Evolutionary conservation across 2,888 invertebrate genomes (phyloP).

Genomic region (Odontothrips loti): DNA sequence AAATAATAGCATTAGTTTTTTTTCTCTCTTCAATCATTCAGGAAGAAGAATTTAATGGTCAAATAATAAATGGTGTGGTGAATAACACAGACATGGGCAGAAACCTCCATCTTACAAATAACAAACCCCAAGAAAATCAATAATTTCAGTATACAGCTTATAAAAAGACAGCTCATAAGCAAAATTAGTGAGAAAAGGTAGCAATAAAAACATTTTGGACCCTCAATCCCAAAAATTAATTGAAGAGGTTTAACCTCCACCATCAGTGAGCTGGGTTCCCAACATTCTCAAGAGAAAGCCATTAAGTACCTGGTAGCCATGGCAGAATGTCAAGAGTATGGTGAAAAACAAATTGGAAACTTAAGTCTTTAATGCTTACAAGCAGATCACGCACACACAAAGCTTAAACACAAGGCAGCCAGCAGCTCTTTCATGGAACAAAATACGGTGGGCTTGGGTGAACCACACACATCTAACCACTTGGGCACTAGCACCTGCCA

Average conservation of each 20-base stretch:
- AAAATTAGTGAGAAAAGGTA: too few relatives aligned
- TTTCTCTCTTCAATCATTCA: too few relatives aligned
- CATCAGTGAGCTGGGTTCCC: not conserved
- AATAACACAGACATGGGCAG: too few relatives aligned
- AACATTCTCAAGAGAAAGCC: constrained; percentile 15
- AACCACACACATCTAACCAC: not conserved
- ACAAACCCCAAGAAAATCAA: too few relatives aligned
- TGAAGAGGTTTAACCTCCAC: constrained; percentile 7
- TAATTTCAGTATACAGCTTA: too few relatives aligned
- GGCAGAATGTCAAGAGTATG: not conserved
- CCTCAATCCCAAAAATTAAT: not conserved
- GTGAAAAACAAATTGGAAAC: not conserved
- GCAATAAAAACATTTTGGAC: too few relatives aligned
- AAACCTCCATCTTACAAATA: too few relatives aligned
- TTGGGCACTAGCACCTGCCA: not conserved
- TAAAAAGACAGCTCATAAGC: too few relatives aligned
- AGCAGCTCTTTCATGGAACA: constrained; percentile 3
- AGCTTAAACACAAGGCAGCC: not conserved
- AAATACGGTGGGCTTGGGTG: not conserved
- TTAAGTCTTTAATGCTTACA: not conserved
- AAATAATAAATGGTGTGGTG: too few relatives aligned
- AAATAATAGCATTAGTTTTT: too few relatives aligned
- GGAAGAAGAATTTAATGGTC: too few relatives aligned
- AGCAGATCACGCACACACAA: not conserved
- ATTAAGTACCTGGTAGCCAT: constrained; percentile 22